A percentile compares a stretch with the other conserved stretches of the same genome.
Conservation (phyloP, 2,113 vertebrate species). For the Hyla sarda region DNA sequence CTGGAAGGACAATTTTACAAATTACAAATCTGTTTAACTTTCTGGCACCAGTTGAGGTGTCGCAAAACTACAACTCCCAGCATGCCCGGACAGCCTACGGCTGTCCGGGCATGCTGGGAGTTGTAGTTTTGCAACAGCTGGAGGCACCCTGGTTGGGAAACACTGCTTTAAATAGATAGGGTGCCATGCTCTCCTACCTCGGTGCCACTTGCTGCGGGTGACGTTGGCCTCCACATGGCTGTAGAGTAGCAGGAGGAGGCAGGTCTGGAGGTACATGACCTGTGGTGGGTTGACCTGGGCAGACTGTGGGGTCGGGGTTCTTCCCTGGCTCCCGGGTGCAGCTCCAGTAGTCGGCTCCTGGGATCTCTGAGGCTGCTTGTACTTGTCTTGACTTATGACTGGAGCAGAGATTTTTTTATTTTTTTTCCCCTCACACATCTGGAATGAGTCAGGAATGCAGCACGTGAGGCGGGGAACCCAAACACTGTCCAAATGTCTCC, state of each 20-base stretch:
- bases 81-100: too few species aligned
- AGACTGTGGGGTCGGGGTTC: neutral
- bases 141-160: too few species aligned
- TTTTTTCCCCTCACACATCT: constrained; percentile 43
- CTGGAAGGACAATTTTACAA: too few species aligned
- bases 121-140: too few species aligned
- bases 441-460: constrained; percentile 46
- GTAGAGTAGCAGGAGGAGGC: constrained; percentile 46
- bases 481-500: neutral
- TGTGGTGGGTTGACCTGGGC: neutral
- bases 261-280: constrained; percentile 19
- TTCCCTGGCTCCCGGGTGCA: constrained; percentile 3
- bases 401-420: constrained; percentile 34
- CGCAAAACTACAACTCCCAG: too few species aligned
- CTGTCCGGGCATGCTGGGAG: too few species aligned
- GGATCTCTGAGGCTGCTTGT: constrained; percentile 20
- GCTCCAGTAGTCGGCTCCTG: constrained; percentile 25
- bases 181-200: constrained; percentile 34
- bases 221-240: constrained; percentile 47
- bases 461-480: constrained; percentile 36
- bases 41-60: too few species aligned
- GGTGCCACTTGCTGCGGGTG: constrained; percentile 52
- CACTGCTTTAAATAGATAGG: too few species aligned
- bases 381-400: constrained; percentile 32
- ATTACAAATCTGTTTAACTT: too few species aligned